Evolutionary conservation across 2,113 vertebrate species (phyloP).

Genomic region (Boulengeromyrus knoepffleri): DNA sequence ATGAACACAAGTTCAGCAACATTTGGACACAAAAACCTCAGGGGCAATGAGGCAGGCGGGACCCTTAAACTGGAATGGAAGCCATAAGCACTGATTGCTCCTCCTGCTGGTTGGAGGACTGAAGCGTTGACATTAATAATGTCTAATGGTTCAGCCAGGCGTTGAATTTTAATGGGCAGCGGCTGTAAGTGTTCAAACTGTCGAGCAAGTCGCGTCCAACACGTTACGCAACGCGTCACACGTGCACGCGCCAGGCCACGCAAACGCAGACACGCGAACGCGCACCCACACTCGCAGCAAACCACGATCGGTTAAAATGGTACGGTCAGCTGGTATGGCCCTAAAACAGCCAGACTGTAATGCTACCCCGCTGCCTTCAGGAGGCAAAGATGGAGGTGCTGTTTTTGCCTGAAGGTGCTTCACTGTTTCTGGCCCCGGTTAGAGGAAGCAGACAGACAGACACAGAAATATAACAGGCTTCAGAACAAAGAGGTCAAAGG

Average conservation of each 20-base stretch:
- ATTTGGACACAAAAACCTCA: not conserved
- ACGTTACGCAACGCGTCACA: not conserved
- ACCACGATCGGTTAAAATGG: not conserved
- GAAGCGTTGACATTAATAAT: slow-evolving; percentile 9
- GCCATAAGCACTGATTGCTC: not conserved
- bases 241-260: not conserved
- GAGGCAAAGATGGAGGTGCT: not conserved
- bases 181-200: slow-evolving; percentile 33
- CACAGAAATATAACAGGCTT: not conserved
- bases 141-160: slow-evolving; percentile 16
- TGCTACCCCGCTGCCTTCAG: not conserved
- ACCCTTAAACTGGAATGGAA: not conserved
- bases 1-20: not conserved
- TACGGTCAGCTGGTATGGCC: not conserved
- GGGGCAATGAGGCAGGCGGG: not conserved
- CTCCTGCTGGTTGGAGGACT: not conserved
- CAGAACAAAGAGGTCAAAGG: not conserved
- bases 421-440: not conserved
- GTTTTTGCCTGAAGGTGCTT: not conserved
- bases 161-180: slow-evolving; percentile 34
- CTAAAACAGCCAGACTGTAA: not conserved
- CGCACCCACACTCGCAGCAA: not conserved
- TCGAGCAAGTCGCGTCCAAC: slow-evolving; percentile 27
- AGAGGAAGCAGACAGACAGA: not conserved
- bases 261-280: not conserved